Evolutionary conservation across 2,797 vertebrate genomes (phyloP), one percentile per base, ranked within the genome.

Genomic region (Yasuhikotakia modesta): DNA sequence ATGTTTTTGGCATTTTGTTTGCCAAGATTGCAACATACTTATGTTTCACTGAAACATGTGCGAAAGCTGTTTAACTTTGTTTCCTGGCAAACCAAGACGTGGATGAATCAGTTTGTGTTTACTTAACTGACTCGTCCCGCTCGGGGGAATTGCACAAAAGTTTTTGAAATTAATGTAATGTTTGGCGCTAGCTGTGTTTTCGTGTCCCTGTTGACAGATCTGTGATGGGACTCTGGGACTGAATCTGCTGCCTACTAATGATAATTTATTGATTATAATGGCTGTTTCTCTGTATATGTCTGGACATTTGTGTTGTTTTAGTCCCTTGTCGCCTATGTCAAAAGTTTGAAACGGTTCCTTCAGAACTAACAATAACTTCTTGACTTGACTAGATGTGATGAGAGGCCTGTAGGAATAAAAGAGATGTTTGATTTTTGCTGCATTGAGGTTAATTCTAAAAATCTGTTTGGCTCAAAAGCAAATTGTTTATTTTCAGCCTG

Each of bases 221-320:
- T 21, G 5, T 39, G 6, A 30, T 22, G 24, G 70, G 45, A 55
- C 69, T 46, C 17, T 32, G 55, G 43, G 46, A 35, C 55, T 68
- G 64, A 30, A 69, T 14, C 35, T 76, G 45, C 24, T 79, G 45
- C 57, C 21, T 24, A 69, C 48, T 63, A 19, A n/a, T 14, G 64
- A 72, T 48, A 65, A 21, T 74, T 70, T 63, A 60, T 50, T 69
- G 46, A 79, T 43, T 35, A 45, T 2, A 80, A 46, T 53, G 21
- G n/a, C 45, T 48, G 50, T 70, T 76, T 46, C 24, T 66, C 48
- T 65, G 22, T 13, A 24, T 17, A 64, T 27, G 27, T 27, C 27
- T 27, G 27, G 27, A 27, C 27, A 27, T 4, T 27, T 27, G 27
- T 27, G 27, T 27, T 27, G 27, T 27, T 27, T 27, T 27, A 27